Conservation (phyloP, 2,113 vertebrate species). For the Toxostoma redivivum region DNA sequence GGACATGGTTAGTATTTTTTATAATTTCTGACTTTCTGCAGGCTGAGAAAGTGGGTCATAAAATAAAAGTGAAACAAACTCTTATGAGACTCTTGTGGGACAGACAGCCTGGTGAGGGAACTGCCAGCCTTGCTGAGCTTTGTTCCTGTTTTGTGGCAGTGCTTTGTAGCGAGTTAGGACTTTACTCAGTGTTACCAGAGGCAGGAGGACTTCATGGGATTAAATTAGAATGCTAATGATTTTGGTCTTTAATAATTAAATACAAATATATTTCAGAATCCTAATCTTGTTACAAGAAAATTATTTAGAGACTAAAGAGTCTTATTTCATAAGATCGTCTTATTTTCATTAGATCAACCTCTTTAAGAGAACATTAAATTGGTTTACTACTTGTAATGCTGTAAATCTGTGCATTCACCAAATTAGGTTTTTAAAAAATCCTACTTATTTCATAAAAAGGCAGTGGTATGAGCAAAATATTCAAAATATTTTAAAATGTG, state of each 20-base stretch:
- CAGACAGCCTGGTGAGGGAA: neutral
- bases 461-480: neutral
- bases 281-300: neutral
- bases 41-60: neutral
- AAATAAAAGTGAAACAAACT: neutral
- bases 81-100: neutral
- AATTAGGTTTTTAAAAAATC: neutral
- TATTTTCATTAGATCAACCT: neutral
- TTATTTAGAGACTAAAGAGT: neutral
- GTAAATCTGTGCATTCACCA: neutral
- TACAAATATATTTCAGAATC: neutral
- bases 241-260: neutral
- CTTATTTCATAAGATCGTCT: neutral
- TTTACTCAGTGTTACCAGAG: neutral
- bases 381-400: neutral
- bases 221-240: neutral
- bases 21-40: neutral
- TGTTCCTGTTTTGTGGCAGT: neutral
- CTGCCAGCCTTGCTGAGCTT: neutral
- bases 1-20: neutral
- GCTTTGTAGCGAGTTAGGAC: neutral
- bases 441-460: neutral
- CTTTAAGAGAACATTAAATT: neutral
- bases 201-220: neutral
- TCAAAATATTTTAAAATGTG: neutral